Evolutionary conservation across 2,888 invertebrate genomes (phyloP).

Genomic region (Apodemia duryi): DNA sequence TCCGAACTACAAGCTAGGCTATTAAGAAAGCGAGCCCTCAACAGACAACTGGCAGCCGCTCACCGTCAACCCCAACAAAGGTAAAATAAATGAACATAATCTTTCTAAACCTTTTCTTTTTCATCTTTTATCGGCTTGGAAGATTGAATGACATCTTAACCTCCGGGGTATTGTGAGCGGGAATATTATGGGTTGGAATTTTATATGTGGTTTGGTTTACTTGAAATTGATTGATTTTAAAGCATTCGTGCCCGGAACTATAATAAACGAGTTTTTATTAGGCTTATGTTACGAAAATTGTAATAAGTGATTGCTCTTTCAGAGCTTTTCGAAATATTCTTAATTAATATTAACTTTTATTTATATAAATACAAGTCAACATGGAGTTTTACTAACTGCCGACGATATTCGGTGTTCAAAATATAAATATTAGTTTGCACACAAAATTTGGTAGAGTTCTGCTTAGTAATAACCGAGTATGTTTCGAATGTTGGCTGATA

Average conservation of each 20-base stretch:
- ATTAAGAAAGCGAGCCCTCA: constrained; percentile 91
- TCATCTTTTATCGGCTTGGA: constrained; percentile 2
- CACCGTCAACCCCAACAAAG: constrained; percentile 67
- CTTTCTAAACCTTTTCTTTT: background rate
- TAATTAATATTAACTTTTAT: too few relatives aligned
- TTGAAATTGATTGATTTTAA: background rate
- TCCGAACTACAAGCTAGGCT: constrained; percentile 95
- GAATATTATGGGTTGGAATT: background rate
- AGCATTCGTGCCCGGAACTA: background rate
- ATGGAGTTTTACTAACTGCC: too few relatives aligned
- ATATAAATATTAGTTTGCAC: too few relatives aligned
- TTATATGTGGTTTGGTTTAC: background rate
- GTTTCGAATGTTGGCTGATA: too few relatives aligned
- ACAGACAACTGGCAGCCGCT: constrained; percentile 80
- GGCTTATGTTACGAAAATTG: background rate
- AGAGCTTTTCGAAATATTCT: too few relatives aligned
- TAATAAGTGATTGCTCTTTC: background rate
- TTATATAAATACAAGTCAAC: too few relatives aligned
- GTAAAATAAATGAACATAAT: constrained; percentile 20
- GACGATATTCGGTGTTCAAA: too few relatives aligned
- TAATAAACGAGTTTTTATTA: background rate
- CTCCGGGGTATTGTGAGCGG: background rate
- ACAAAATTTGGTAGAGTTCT: too few relatives aligned
- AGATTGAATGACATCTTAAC: background rate
- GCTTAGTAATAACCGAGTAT: too few relatives aligned